Evolutionary conservation across 2,113 vertebrate species (phyloP).

Genomic region (Todiramphus chloris): DNA sequence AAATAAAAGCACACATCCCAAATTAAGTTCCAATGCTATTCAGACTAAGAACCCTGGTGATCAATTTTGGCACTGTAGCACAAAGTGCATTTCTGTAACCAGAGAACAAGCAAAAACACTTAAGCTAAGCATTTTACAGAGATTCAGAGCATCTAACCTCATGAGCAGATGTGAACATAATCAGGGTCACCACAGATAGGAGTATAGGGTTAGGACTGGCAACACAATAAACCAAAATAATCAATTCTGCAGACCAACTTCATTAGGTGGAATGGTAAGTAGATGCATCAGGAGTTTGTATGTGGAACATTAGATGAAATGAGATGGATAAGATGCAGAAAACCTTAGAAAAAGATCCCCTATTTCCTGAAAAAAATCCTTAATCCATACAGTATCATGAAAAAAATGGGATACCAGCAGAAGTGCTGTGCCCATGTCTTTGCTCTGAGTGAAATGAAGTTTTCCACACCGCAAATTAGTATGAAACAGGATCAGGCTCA

Average conservation of each 20-base stretch:
- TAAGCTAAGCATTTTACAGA: background rate
- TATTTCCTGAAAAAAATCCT: background rate
- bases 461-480: background rate
- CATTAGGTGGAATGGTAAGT: background rate
- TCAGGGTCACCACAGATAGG: background rate
- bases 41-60: background rate
- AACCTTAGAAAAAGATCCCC: background rate
- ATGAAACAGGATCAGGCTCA: background rate
- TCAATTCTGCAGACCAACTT: background rate
- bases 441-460: background rate
- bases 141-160: background rate
- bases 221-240: background rate
- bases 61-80: background rate
- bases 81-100: background rate
- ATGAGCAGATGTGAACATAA: rapidly evolving
- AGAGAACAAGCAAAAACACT: background rate
- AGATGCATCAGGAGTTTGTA: background rate
- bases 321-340: background rate
- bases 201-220: background rate
- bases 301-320: rapidly evolving
- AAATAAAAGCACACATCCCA: background rate
- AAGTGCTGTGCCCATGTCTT: background rate
- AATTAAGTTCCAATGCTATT: background rate
- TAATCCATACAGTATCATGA: background rate
- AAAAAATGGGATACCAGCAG: background rate